Conservation (phyloP, 2,797 vertebrate genomes). For the Brachymystax lenok region DNA sequence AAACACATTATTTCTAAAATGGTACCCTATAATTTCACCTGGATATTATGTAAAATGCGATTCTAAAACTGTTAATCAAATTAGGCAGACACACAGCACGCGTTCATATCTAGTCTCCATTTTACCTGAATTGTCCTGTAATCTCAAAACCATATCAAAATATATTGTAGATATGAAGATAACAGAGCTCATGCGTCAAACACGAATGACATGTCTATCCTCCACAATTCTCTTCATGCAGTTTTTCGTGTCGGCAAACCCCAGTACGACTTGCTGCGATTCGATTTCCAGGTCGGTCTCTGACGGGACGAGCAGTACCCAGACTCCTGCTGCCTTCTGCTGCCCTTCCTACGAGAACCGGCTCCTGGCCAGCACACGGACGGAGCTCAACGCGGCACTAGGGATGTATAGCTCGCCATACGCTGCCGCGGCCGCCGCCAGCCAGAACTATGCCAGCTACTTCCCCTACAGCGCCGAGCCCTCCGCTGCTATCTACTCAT, state of each 20-base stretch:
- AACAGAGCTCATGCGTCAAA: slow-evolving; percentile 38
- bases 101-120: slow-evolving; percentile 6
- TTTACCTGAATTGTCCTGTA: slow-evolving; percentile 28
- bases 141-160: slow-evolving; percentile 35
- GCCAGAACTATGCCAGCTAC: slow-evolving; percentile 90
- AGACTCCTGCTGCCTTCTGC: slow-evolving; percentile 82
- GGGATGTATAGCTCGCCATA: slow-evolving; percentile 91
- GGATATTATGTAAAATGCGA: background rate
- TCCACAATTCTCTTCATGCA: slow-evolving; percentile 80
- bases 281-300: slow-evolving; percentile 85
- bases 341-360: slow-evolving; percentile 88
- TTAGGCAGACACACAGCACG: background rate
- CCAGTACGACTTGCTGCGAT: slow-evolving; percentile 96
- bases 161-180: slow-evolving; percentile 43
- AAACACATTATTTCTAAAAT: background rate
- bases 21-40: background rate
- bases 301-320: slow-evolving; percentile 81
- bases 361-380: slow-evolving; percentile 84
- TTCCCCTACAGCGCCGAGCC: slow-evolving; percentile 90
- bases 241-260: slow-evolving; percentile 95
- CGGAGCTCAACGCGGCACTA: slow-evolving; percentile 90
- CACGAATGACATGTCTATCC: slow-evolving; percentile 75
- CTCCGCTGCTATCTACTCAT: slow-evolving; percentile 83
- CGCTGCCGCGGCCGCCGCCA: slow-evolving; percentile 80
- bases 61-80: background rate